Evolutionary conservation across 2,113 vertebrate genomes (phyloP).

Genomic region (Malaclemys terrapin): DNA sequence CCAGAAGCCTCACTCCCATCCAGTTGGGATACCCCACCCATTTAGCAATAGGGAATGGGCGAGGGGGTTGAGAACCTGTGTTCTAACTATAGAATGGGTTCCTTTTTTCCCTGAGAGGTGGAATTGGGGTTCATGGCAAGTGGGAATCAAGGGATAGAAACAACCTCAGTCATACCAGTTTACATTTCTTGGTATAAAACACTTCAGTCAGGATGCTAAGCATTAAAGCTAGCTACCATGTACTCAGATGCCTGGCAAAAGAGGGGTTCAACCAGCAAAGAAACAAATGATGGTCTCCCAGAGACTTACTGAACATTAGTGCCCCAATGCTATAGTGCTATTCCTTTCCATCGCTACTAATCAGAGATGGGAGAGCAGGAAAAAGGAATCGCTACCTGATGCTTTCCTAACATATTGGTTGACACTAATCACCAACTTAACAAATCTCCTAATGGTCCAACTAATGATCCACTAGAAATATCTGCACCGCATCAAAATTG

Average conservation of each 20-base stretch:
- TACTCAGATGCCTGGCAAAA: not conserved
- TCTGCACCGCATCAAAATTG: not conserved
- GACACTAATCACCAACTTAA: not conserved
- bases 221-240: not conserved
- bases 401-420: not conserved
- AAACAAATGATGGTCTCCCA: not conserved
- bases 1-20: not conserved
- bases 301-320: not conserved
- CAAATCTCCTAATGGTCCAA: not conserved
- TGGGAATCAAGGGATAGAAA: not conserved
- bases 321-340: no score
- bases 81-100: not conserved
- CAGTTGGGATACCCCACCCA: not conserved
- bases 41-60: fast-evolving
- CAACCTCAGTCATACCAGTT: not conserved
- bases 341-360: not conserved
- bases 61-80: not conserved
- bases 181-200: not conserved
- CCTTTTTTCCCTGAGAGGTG: not conserved
- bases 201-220: not conserved
- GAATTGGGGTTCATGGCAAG: not conserved
- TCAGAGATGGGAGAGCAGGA: not conserved
- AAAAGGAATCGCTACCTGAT: fast-evolving
- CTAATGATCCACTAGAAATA: not conserved
- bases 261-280: not conserved